Conservation (phyloP, 2,888 invertebrate genomes). For the Thecocarcelia acutangulata region DNA sequence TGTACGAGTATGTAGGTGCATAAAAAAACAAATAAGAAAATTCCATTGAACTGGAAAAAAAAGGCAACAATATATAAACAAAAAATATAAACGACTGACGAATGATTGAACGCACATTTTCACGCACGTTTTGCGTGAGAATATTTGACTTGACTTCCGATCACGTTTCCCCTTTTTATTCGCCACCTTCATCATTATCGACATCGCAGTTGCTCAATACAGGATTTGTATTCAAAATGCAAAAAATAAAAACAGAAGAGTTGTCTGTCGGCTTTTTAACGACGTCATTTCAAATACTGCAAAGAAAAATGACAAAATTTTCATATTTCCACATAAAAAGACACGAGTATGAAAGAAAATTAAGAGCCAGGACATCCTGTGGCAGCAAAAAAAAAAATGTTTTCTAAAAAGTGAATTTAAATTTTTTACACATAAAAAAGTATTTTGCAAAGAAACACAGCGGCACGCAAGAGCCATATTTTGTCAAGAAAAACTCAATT, state of each 20-base stretch:
- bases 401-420: too few species aligned
- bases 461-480: neutral
- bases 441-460: neutral
- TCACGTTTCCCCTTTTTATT: slow-evolving; percentile 38
- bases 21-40: neutral
- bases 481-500: slow-evolving; percentile 8
- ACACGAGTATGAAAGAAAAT: neutral
- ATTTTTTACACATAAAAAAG: neutral
- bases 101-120: slow-evolving; percentile 14
- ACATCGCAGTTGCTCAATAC: neutral
- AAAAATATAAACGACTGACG: slow-evolving; percentile 11
- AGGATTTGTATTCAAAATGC: slow-evolving; percentile 15
- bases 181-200: neutral
- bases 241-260: slow-evolving; percentile 8
- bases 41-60: slow-evolving; percentile 26
- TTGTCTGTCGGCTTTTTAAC: slow-evolving; percentile 38
- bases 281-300: slow-evolving; percentile 13
- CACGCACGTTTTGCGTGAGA: slow-evolving; percentile 51
- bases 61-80: slow-evolving; percentile 1
- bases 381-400: neutral
- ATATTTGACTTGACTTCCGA: slow-evolving; percentile 52
- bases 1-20: too few species aligned
- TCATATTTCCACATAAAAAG: slow-evolving; percentile 10
- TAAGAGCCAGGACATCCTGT: slow-evolving; percentile 37
- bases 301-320: slow-evolving; percentile 14